Percentiles rank a stretch among this genome's conserved stretches.
Conservation (phyloP, 2,888 invertebrate species). For the Rhagium mordax region DNA sequence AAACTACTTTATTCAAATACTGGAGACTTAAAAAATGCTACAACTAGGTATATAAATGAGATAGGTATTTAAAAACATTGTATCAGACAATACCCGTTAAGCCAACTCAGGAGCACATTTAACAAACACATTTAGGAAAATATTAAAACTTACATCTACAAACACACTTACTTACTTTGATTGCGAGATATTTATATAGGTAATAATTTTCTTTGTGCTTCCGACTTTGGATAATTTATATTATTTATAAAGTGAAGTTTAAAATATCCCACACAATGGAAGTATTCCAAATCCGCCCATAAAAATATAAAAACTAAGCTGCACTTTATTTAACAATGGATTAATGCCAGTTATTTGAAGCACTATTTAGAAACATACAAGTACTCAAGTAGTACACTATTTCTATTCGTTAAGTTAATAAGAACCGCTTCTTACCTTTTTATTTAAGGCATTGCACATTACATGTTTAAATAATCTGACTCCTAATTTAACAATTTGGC, state of each 20-base stretch:
- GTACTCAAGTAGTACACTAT: neutral
- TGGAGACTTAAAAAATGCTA: too few relatives aligned
- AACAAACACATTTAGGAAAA: neutral
- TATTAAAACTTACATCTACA: slow-evolving; percentile 9
- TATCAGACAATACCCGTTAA: too few relatives aligned
- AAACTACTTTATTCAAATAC: too few relatives aligned
- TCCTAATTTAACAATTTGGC: slow-evolving; percentile 24
- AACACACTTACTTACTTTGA: neutral
- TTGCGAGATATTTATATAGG: slow-evolving; percentile 6
- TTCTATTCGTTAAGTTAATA: neutral
- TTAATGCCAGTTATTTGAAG: slow-evolving; percentile 12
- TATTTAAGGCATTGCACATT: neutral
- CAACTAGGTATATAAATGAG: too few relatives aligned
- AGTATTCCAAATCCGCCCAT: slow-evolving; percentile 20
- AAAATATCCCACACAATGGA: slow-evolving; percentile 19
- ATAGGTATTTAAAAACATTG: too few relatives aligned
- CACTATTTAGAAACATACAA: neutral
- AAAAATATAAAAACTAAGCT: slow-evolving; percentile 6
- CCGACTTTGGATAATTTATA: neutral
- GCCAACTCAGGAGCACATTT: too few relatives aligned
- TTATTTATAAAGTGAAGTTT: too few relatives aligned
- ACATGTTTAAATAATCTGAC: slow-evolving; percentile 22
- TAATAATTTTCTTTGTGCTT: neutral
- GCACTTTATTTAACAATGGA: slow-evolving; percentile 20
- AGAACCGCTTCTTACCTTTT: slow-evolving; percentile 17